These are phyloP conservation scores for Lophochroa leadbeateri DNA, from an alignment of 2,113 vertebrate genomes.

Conservation along the genomic window DNA sequence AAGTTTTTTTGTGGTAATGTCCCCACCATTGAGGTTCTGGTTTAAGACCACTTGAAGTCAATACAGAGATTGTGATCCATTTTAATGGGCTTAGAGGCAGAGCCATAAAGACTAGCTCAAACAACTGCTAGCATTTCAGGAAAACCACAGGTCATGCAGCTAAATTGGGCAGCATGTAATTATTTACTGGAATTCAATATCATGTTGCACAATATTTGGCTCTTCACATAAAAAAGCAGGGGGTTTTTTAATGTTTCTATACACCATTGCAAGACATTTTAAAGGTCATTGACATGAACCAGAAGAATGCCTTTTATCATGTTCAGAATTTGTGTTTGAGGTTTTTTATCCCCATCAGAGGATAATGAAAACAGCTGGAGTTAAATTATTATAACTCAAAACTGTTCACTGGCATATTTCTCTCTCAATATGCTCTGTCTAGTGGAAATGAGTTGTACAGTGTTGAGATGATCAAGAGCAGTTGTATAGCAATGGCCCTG, in stretches of 20 bases:
- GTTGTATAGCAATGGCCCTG: not conserved
- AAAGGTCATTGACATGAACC: not conserved
- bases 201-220: not conserved
- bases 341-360: not conserved
- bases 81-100: not conserved
- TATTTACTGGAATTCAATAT: slow-evolving; percentile 25
- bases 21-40: not conserved
- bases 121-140: not conserved
- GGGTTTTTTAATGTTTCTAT: not conserved
- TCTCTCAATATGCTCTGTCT: not conserved
- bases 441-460: not conserved
- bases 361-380: slow-evolving; percentile 26
- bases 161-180: not conserved
- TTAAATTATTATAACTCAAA: slow-evolving; percentile 5
- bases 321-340: not conserved
- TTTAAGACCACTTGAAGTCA: not conserved
- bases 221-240: not conserved
- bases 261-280: not conserved
- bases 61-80: not conserved
- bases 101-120: not conserved
- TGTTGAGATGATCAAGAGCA: not conserved
- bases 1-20: not conserved
- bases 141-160: not conserved
- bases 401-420: not conserved
- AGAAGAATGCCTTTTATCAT: not conserved